A percentile compares a stretch with the other conserved stretches of the same genome.
Conservation (phyloP, 2,888 invertebrate species). For the Apocheima hispidaria region DNA sequence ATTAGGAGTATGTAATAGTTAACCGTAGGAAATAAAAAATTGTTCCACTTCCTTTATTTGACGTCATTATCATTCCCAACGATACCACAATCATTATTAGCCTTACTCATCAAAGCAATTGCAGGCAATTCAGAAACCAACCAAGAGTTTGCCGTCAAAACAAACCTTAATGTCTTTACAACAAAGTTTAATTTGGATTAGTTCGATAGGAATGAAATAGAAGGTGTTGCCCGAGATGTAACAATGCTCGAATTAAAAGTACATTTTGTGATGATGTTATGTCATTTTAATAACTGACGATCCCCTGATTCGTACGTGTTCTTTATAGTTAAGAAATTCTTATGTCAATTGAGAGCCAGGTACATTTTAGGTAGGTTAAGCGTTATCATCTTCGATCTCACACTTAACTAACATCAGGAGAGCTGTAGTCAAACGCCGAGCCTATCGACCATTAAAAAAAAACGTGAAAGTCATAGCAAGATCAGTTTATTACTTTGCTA, state of each 20-base stretch:
- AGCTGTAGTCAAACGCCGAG: too few species aligned
- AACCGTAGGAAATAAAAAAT: background rate
- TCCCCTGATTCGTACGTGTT: background rate
- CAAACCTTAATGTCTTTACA: slow-evolving; percentile 9
- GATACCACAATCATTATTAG: slow-evolving; percentile 15
- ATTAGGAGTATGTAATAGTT: background rate
- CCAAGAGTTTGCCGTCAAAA: slow-evolving; percentile 22
- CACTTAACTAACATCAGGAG: too few species aligned
- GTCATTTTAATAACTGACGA: slow-evolving; percentile 14
- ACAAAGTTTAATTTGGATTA: slow-evolving; percentile 6
- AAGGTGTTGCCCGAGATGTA: slow-evolving; percentile 7
- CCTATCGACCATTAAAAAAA: too few species aligned
- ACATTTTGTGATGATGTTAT: slow-evolving; percentile 10
- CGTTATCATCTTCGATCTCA: too few species aligned
- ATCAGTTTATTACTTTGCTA: too few species aligned
- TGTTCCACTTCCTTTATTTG: slow-evolving; percentile 4
- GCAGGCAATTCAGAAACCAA: slow-evolving; percentile 26
- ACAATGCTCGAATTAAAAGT: slow-evolving; percentile 13
- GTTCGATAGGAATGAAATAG: background rate
- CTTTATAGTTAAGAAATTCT: background rate
- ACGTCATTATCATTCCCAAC: background rate
- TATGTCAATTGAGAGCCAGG: background rate
- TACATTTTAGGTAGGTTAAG: too few species aligned
- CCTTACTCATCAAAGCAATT: slow-evolving; percentile 31
- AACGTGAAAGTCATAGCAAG: too few species aligned